Evolutionary conservation across 2,113 vertebrate species (phyloP).

Genomic region (Cyphomyrus plagiostoma): DNA sequence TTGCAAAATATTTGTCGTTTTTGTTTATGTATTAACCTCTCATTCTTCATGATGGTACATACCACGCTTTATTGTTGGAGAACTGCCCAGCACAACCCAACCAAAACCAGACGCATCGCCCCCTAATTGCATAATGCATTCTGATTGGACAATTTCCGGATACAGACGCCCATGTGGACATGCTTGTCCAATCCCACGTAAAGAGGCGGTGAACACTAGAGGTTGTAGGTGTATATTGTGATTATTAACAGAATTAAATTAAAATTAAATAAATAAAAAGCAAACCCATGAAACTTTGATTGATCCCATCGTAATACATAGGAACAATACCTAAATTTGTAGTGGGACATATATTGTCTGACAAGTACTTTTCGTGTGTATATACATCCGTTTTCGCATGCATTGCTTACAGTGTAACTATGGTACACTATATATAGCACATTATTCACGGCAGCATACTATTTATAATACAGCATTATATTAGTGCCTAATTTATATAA

Average conservation of each 20-base stretch:
- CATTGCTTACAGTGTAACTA: not conserved
- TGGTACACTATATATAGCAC: not conserved
- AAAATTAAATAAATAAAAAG: not conserved
- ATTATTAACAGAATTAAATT: not conserved
- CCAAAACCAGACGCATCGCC: conserved; percentile 32
- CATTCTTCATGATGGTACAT: conserved; percentile 50
- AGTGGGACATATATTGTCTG: not conserved
- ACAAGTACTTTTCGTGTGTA: not conserved
- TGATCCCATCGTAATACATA: not conserved
- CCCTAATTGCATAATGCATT: conserved; percentile 20
- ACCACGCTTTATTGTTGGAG: conserved; percentile 66
- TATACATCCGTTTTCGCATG: not conserved
- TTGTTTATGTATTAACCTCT: conserved; percentile 40
- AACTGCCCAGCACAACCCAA: conserved; percentile 38
- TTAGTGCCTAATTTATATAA: not conserved
- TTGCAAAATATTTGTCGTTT: not conserved
- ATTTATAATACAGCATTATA: not conserved
- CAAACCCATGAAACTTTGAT: not conserved
- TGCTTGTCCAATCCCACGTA: conserved; percentile 26
- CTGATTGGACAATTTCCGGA: conserved; percentile 32
- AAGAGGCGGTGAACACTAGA: not conserved
- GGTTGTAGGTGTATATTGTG: not conserved
- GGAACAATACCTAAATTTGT: not conserved
- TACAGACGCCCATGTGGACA: conserved; percentile 18
- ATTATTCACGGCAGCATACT: not conserved